Conservation (phyloP, 2,797 vertebrate genomes). For the Enoplosus armatus region DNA sequence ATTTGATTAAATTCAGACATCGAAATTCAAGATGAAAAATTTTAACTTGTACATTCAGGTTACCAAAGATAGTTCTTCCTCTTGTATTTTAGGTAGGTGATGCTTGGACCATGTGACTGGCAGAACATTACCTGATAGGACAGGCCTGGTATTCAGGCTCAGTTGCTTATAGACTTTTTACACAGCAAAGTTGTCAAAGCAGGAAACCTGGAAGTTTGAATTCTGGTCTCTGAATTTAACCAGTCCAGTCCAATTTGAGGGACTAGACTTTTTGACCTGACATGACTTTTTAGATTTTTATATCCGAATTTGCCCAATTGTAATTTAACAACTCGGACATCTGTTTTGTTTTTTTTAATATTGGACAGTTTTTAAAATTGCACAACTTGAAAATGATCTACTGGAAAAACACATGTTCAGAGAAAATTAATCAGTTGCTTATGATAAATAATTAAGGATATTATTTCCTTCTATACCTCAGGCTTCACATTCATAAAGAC, state of each 20-base stretch:
- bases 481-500: not conserved
- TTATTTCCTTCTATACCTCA: not conserved
- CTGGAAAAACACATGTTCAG: not conserved
- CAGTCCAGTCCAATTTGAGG: not conserved
- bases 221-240: too few relatives aligned
- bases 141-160: conserved; percentile 4
- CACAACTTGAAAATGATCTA: not conserved
- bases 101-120: not conserved
- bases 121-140: not conserved
- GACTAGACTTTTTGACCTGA: too few relatives aligned
- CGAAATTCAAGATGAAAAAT: not conserved
- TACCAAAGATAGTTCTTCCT: not conserved
- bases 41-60: not conserved
- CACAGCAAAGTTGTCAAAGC: not conserved
- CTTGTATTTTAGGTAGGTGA: not conserved
- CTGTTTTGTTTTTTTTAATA: not conserved
- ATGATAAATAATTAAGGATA: not conserved
- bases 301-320: not conserved
- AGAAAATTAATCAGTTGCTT: not conserved
- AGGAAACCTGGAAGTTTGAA: not conserved
- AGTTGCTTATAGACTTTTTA: not conserved
- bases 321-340: not conserved
- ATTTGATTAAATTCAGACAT: not conserved
- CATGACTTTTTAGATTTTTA: not conserved
- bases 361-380: not conserved